Evolutionary conservation across 2,113 vertebrate genomes (phyloP).

Genomic region (Lasiurus cinereus): DNA sequence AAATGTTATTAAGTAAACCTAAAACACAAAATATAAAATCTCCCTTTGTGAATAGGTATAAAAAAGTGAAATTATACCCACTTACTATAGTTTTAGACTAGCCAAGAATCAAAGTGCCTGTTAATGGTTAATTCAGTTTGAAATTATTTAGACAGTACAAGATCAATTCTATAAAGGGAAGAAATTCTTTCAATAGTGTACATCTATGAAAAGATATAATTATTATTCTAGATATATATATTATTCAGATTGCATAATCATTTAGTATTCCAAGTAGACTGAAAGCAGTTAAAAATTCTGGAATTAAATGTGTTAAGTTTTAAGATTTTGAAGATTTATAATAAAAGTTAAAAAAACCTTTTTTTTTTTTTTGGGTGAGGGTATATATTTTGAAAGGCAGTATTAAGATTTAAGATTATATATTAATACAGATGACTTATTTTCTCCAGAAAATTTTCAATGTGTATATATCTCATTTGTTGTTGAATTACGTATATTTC

Average conservation of each 20-base stretch:
- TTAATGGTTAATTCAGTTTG: conserved; percentile 38
- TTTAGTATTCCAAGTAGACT: conserved; percentile 34
- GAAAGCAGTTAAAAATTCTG: conserved; percentile 60
- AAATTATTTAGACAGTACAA: conserved; percentile 40
- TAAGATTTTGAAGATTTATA: not conserved
- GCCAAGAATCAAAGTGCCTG: not conserved
- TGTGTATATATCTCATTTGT: not conserved
- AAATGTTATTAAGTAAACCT: conserved; percentile 44
- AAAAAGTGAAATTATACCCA: conserved; percentile 34
- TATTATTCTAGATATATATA: conserved; percentile 4
- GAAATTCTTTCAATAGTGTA: conserved; percentile 35
- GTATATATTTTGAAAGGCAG: not conserved
- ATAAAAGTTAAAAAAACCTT: not conserved
- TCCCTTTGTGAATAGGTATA: not conserved
- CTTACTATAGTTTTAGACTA: conserved; percentile 56
- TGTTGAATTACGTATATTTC: conserved; percentile 44
- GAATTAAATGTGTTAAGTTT: conserved; percentile 12
- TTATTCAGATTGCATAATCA: conserved; percentile 43
- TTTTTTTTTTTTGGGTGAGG: not conserved
- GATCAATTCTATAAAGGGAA: conserved; percentile 44
- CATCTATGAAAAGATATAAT: conserved; percentile 40
- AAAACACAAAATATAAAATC: conserved; percentile 33
- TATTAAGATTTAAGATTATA: conserved; percentile 60
- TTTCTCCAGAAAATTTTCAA: conserved; percentile 21
- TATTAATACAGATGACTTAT: not conserved